These are phyloP conservation scores for Protomyctophum bolini DNA, from an alignment of 2,113 vertebrate genomes.

Conservation along the genomic window DNA sequence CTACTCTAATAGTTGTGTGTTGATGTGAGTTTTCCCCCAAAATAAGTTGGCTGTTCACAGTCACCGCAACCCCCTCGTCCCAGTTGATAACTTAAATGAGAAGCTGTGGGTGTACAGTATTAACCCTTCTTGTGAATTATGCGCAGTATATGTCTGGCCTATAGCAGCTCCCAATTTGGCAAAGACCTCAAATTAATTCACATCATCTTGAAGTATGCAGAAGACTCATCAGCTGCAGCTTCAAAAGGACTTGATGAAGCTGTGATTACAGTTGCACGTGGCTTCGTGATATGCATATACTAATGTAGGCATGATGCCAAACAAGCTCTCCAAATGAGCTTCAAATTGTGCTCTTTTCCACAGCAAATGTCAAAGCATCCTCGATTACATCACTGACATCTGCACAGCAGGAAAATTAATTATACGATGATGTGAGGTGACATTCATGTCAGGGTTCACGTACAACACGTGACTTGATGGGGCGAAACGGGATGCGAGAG, in stretches of 20 bases:
- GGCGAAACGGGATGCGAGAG: not conserved
- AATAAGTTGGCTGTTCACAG: conserved; percentile 81
- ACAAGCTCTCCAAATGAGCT: not conserved
- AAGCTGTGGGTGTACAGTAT: too few species aligned
- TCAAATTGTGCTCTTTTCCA: not conserved
- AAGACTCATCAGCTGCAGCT: too few species aligned
- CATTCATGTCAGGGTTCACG: too few species aligned
- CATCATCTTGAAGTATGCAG: too few species aligned
- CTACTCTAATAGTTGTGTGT: conserved; percentile 51
- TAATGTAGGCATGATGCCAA: conserved; percentile 21
- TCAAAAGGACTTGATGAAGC: not conserved
- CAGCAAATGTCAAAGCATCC: not conserved
- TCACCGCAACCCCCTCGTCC: conserved; percentile 65
- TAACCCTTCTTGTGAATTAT: too few species aligned
- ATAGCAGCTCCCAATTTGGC: too few species aligned
- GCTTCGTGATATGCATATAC: conserved; percentile 35
- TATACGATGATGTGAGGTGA: not conserved
- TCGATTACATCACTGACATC: not conserved
- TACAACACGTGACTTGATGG: not conserved
- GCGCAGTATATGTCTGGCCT: too few species aligned
- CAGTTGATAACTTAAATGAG: conserved; percentile 61
- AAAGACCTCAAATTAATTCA: too few species aligned
- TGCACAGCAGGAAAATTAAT: not conserved
- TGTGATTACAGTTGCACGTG: conserved; percentile 67
- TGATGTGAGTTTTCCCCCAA: conserved; percentile 78